A percentile compares a stretch with the other conserved stretches of the same genome.
These are phyloP conservation scores for Hydropotes inermis DNA, from an alignment of 2,113 vertebrate genomes.

Conservation along the genomic window DNA sequence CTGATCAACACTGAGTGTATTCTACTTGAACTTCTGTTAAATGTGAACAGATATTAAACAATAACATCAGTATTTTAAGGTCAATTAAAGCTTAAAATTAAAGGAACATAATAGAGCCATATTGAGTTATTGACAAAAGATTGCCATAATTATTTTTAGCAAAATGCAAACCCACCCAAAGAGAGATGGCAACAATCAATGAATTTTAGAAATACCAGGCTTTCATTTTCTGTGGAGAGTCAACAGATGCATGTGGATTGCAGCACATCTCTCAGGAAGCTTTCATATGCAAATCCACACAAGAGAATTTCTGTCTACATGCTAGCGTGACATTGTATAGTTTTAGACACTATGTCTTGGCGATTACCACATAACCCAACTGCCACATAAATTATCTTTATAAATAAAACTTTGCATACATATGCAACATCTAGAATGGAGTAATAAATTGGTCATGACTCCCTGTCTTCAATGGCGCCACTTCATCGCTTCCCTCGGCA, in stretches of 20 bases:
- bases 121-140: neutral
- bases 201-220: neutral
- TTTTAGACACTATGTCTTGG: constrained; percentile 44
- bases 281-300: constrained; percentile 33
- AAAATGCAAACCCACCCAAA: neutral
- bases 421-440: constrained; percentile 53
- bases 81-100: neutral
- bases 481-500: constrained; percentile 58
- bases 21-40: neutral
- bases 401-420: constrained; percentile 67
- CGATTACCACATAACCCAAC: constrained; percentile 60
- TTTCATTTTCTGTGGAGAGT: neutral
- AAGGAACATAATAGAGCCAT: neutral
- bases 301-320: constrained; percentile 46
- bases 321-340: constrained; percentile 26
- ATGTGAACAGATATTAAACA: neutral
- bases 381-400: constrained; percentile 74
- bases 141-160: neutral
- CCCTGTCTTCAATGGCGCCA: constrained; percentile 65
- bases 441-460: constrained; percentile 70
- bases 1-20: neutral
- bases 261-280: neutral
- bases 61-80: neutral
- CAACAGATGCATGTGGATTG: neutral
- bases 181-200: neutral